phyloP scores from a whole-genome alignment of 2,888 invertebrate species.

The Cheilosia pagana region DNA sequence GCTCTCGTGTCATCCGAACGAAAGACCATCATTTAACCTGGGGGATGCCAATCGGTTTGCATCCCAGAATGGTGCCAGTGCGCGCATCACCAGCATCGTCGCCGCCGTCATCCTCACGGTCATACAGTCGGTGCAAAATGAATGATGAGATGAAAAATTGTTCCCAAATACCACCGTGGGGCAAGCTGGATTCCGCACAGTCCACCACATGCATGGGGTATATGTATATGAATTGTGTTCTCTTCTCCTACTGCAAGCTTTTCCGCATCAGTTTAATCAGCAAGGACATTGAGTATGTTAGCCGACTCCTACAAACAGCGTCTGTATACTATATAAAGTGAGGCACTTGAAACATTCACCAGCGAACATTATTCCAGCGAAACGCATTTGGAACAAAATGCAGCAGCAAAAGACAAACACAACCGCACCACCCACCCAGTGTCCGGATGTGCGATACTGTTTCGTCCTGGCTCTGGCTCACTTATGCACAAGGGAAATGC shows the following conservation, averaged over 20 bases:
- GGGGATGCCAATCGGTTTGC: constrained; percentile 38
- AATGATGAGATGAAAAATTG: constrained; percentile 29
- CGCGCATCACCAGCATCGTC: constrained; percentile 8
- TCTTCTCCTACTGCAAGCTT: constrained; percentile 12
- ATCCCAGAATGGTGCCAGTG: constrained; percentile 12
- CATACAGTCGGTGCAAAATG: constrained; percentile 25
- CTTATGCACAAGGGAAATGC: constrained; percentile 38
- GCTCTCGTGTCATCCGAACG: constrained; percentile 5
- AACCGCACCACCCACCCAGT: neutral
- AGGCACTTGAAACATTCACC: constrained; percentile 45
- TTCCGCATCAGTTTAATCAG: constrained; percentile 61
- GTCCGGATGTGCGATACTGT: constrained; percentile 10
- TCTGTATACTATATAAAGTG: constrained; percentile 20
- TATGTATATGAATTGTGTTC: constrained; percentile 7
- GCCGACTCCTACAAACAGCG: constrained; percentile 35
- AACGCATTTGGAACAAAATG: constrained; percentile 38
- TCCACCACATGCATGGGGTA: neutral
- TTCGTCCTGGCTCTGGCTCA: constrained; percentile 41
- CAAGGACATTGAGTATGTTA: constrained; percentile 45
- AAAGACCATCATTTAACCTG: constrained; percentile 49
- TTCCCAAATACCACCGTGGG: constrained; percentile 33
- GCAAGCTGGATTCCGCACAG: constrained; percentile 19
- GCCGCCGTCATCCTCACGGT: neutral
- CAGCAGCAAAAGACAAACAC: constrained; percentile 25
- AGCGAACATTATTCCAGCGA: constrained; percentile 21